These are phyloP conservation scores for Cephus rjabovi DNA, from an alignment of 2,888 invertebrate species.

Conservation along the genomic window DNA sequence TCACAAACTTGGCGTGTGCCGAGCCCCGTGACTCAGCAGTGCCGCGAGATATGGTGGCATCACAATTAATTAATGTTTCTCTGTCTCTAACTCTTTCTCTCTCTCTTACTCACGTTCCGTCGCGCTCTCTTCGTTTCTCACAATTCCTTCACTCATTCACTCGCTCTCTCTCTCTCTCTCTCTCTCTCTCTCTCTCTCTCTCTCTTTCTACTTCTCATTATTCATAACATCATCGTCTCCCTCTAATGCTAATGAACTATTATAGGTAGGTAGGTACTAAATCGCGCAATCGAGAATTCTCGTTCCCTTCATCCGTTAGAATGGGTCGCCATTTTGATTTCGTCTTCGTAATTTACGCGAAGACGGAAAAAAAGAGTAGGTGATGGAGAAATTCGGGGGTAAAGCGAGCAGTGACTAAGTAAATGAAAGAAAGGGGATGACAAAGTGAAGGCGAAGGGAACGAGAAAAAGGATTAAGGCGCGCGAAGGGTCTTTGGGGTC, in stretches of 20 bases:
- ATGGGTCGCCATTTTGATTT: too few species aligned
- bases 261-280: constrained; percentile 8
- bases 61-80: constrained; percentile 69
- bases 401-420: constrained; percentile 1
- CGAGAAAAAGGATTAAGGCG: constrained; percentile 13
- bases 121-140: constrained; percentile 38
- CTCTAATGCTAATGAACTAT: constrained; percentile 6
- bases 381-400: too few species aligned
- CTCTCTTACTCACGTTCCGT: constrained; percentile 1
- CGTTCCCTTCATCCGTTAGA: too few species aligned
- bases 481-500: constrained; percentile 11
- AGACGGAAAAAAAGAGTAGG: background rate
- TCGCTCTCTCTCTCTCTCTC: constrained; percentile 1
- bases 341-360: background rate
- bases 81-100: constrained; percentile 10
- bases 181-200: too few species aligned
- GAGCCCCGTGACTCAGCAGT: constrained; percentile 65
- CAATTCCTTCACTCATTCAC: constrained; percentile 6
- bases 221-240: constrained; percentile 5
- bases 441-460: constrained; percentile 12
- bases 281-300: background rate
- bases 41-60: constrained; percentile 85
- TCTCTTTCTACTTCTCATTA: background rate
- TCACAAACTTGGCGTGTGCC: constrained; percentile 66
- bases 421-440: constrained; percentile 1